phyloP scores from a whole-genome alignment of 2,797 vertebrate genomes.

The Xenops minutus region DNA sequence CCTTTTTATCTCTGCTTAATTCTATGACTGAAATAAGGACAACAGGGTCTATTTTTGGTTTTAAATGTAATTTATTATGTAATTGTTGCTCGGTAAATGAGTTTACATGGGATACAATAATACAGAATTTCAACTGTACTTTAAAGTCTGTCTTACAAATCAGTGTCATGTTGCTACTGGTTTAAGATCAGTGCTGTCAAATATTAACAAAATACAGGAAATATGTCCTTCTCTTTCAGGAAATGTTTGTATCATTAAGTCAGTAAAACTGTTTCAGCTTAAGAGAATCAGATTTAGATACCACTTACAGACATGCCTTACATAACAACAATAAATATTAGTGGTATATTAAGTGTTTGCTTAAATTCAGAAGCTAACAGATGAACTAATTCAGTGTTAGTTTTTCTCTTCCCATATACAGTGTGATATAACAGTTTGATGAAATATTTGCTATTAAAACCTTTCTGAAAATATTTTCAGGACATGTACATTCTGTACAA shows the following conservation, averaged over 20 bases:
- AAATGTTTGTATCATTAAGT: slow-evolving; percentile 42
- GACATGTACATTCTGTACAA: background rate
- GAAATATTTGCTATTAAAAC: background rate
- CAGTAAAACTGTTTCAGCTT: slow-evolving; percentile 18
- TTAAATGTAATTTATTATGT: slow-evolving; percentile 9
- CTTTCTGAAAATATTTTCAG: background rate
- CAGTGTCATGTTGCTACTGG: background rate
- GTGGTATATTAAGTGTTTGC: background rate
- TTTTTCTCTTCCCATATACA: background rate
- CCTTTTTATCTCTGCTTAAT: background rate
- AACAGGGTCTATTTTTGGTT: background rate
- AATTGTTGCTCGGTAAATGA: background rate
- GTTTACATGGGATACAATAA: background rate
- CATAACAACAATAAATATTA: background rate
- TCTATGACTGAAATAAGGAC: background rate
- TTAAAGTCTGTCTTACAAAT: slow-evolving; percentile 20
- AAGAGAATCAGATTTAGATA: slow-evolving; percentile 41
- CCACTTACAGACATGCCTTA: background rate
- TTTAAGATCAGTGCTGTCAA: slow-evolving; percentile 8
- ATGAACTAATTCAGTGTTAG: background rate
- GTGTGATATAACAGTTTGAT: background rate
- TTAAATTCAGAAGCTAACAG: slow-evolving; percentile 2
- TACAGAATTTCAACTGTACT: slow-evolving; percentile 6
- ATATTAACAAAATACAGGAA: slow-evolving; percentile 50
- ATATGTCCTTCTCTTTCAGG: slow-evolving; percentile 50